Evolutionary conservation across 2,113 vertebrate species (phyloP).

Genomic region (Syngnathus floridae): DNA sequence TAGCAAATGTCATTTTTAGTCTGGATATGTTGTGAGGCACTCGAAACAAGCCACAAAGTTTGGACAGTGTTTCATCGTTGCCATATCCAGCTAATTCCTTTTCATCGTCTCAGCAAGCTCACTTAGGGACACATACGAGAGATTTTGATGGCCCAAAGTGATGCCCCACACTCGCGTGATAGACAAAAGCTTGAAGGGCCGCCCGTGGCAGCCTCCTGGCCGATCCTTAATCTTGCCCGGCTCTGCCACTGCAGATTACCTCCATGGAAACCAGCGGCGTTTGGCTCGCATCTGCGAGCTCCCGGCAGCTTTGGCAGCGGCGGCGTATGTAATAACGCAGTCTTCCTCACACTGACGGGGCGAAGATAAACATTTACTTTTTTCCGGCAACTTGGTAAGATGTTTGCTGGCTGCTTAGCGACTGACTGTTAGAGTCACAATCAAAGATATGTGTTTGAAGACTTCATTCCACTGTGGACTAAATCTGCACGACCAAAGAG

Average conservation of each 20-base stretch:
- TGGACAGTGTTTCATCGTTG: constrained; percentile 30
- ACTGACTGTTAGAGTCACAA: constrained; percentile 25
- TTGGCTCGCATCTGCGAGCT: constrained; percentile 27
- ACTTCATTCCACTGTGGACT: constrained; percentile 14
- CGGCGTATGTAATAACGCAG: constrained; percentile 53
- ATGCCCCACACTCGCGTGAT: constrained; percentile 44
- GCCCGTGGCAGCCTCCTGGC: constrained; percentile 50
- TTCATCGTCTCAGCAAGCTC: constrained; percentile 48
- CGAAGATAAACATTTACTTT: constrained; percentile 38
- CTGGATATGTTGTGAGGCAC: constrained; percentile 2
- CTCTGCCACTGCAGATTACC: constrained; percentile 55
- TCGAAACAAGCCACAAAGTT: not conserved
- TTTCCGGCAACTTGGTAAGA: not conserved
- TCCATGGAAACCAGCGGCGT: constrained; percentile 38
- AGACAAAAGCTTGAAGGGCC: constrained; percentile 58
- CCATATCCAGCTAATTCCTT: constrained; percentile 45
- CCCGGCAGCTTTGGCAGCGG: constrained; percentile 39
- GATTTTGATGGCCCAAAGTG: constrained; percentile 49
- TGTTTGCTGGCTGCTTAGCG: not conserved
- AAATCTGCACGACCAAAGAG: constrained; percentile 33
- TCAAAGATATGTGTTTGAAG: constrained; percentile 23
- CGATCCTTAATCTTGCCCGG: constrained; percentile 47
- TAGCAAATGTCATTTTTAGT: not conserved
- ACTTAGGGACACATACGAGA: constrained; percentile 46
- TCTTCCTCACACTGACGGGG: constrained; percentile 25